These are phyloP conservation scores for Parapristionchus giblindavisi DNA, from an alignment of 2,888 invertebrate species.

Conservation along the genomic window DNA sequence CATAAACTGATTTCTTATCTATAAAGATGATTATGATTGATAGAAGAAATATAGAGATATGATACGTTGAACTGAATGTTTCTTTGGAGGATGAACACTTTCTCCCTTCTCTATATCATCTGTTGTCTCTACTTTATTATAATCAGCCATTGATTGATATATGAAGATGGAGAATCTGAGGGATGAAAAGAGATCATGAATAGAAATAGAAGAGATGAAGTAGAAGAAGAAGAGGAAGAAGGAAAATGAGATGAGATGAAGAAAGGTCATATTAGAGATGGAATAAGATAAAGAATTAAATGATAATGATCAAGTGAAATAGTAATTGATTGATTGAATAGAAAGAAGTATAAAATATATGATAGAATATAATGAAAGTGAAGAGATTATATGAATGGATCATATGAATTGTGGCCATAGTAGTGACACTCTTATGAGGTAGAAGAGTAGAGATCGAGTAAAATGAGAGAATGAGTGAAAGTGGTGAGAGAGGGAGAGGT, in stretches of 20 bases:
- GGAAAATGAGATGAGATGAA: not conserved
- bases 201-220: not conserved
- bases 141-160: constrained; percentile 15
- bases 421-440: constrained; percentile 2
- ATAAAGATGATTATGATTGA: not conserved
- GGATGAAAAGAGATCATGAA: not conserved
- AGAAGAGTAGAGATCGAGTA: not conserved
- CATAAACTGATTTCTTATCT: constrained; percentile 36
- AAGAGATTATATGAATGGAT: constrained; percentile 12
- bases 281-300: constrained; percentile 15
- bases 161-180: not conserved
- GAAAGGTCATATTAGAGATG: not conserved
- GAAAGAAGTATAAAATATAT: not conserved
- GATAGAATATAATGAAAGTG: constrained; percentile 11
- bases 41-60: not conserved
- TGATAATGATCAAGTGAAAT: not conserved
- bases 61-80: not conserved
- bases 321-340: not conserved
- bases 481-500: not conserved
- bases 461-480: not conserved
- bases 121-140: constrained; percentile 4
- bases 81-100: not conserved
- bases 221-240: not conserved
- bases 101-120: constrained; percentile 29
- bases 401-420: constrained; percentile 19